Base-by-base conservation (phyloP, 2,113 vertebrate genomes). In the Sturnus vulgaris region DNA sequence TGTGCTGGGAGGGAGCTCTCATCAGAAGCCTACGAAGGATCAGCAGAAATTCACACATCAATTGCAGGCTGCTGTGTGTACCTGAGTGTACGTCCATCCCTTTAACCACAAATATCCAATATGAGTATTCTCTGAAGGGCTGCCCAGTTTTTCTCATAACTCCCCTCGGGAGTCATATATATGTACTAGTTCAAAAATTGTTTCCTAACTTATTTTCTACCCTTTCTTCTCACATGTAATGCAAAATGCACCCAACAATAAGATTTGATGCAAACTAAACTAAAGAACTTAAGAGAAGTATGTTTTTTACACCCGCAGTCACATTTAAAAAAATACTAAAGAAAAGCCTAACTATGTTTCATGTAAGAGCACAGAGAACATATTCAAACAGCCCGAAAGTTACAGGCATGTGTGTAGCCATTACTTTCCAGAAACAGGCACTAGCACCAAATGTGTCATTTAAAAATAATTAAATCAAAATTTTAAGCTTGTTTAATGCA, bases 381-480 rank as follows among this genome's bases (percentile, higher is more conserved):
- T 19, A 92, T 59, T 42, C 31, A 70, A 93, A 78, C 11, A 78
- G 11, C n/a, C 50, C 0, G 0, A n/a, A 90, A 78, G 25, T 71
- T 44, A 37, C 47, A 60, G 22, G 6, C 40, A 9, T 44, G 15
- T 68, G 21, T 81, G 18, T n/a, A 60, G 40, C 10, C 25, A 65
- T 35, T 82, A 46, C 39, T 83, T 40, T 66, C 70, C 83, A 85
- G 61, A 70, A 71, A 76, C 47, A 79, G 57, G 28, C 17, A 59
- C 35, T 47, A 49, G 37, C 27, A 92, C 18, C 23, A 77, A 84
- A 81, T 1, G 5, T 88, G 86, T 20, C 75, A 88, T 79, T 92
- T 85, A 71, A 95, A 93, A 76, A 75, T 80, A 90, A 95, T 95
- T 86, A 93, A 86, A 83, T 76, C 40, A 73, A 96, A 95, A 9